Evolutionary conservation across 2,113 vertebrate genomes (phyloP).

Genomic region (Rhegmatorhina hoffmannsi): DNA sequence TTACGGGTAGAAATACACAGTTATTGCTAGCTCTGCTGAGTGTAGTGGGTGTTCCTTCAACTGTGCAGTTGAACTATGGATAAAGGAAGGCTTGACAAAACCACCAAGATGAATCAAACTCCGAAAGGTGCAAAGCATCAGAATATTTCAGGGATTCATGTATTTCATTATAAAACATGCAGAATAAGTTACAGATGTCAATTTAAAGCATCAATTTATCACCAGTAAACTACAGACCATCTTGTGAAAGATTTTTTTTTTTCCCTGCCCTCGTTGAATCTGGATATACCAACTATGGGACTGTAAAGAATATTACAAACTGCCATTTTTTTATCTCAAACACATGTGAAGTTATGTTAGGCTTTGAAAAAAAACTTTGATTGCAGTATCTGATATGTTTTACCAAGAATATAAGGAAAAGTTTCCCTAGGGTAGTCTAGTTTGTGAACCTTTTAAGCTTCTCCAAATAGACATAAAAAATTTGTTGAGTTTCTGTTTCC

Average conservation of each 20-base stretch:
- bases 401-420: neutral
- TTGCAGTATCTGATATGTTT: neutral
- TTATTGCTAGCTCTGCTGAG: neutral
- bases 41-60: neutral
- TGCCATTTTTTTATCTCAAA: neutral
- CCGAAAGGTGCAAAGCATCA: neutral
- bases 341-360: neutral
- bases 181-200: neutral
- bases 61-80: neutral
- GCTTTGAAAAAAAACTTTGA: neutral
- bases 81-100: neutral
- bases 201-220: neutral
- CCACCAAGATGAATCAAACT: neutral
- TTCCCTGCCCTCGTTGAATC: neutral
- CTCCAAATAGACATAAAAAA: neutral
- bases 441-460: neutral
- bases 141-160: neutral
- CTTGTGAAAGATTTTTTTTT: neutral
- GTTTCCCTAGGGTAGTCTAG: neutral
- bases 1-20: neutral
- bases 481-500: neutral
- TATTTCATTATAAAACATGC: neutral
- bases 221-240: neutral
- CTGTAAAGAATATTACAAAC: neutral
- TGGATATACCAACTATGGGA: neutral